Evolutionary conservation across 92 coral and sea anemone genomes (phyloP).

Genomic region (Actinernus sp.): DNA sequence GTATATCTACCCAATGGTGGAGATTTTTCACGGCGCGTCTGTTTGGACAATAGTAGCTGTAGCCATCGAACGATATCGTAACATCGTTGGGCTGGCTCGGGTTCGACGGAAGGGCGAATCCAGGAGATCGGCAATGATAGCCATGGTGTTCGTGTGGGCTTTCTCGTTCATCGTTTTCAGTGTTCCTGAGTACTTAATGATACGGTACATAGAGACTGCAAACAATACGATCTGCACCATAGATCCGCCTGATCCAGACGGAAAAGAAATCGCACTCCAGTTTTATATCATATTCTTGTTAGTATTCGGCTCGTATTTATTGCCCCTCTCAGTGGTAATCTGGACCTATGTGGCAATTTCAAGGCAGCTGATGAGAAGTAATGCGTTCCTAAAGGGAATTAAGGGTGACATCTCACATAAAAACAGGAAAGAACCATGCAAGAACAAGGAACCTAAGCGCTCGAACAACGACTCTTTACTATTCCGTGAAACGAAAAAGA

Average conservation of each 20-base stretch:
- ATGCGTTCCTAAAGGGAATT: constrained; percentile 20
- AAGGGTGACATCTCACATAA: constrained; percentile 17
- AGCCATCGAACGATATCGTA: constrained; percentile 56
- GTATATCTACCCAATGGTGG: constrained; percentile 47
- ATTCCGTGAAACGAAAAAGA: not conserved
- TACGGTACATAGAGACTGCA: not conserved
- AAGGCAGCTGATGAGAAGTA: constrained; percentile 22
- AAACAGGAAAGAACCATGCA: not conserved
- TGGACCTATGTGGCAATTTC: constrained; percentile 47
- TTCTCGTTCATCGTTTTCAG: constrained; percentile 33
- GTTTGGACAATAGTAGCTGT: constrained; percentile 64
- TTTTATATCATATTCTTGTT: constrained; percentile 1
- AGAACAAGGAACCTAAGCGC: not conserved
- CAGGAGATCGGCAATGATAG: constrained; percentile 13
- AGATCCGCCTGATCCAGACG: not conserved
- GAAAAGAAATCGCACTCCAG: not conserved
- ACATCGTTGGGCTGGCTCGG: constrained; percentile 42
- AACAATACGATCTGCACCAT: not conserved
- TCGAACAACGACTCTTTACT: not conserved
- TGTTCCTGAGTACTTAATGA: constrained; percentile 19
- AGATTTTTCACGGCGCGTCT: constrained; percentile 58
- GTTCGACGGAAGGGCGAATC: constrained; percentile 9
- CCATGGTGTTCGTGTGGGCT: constrained; percentile 15
- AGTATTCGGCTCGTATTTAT: constrained; percentile 12
- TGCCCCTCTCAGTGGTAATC: constrained; percentile 18